Conservation (phyloP, 2,888 invertebrate species). For the Campoletis raptor region DNA sequence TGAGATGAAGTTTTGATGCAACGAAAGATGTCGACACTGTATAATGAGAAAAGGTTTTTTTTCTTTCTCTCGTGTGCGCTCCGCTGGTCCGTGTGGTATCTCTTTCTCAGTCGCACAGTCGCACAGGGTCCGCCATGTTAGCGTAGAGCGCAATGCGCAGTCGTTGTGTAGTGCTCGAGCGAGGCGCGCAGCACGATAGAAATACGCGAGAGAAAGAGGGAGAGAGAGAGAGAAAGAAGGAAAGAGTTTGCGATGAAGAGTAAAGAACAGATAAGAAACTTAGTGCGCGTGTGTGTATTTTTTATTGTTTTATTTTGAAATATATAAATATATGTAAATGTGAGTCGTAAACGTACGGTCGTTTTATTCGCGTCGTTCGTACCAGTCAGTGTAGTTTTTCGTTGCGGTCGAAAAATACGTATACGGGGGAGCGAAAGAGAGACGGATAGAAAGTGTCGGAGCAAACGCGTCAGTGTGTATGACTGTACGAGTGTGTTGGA, state of each 20-base stretch:
- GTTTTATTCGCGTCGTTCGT: slow-evolving; percentile 14
- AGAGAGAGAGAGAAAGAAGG: neutral
- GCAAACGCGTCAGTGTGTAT: slow-evolving; percentile 15
- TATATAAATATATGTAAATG: slow-evolving; percentile 23
- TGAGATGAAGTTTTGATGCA: neutral
- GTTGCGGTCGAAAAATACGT: slow-evolving; percentile 3
- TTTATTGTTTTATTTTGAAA: slow-evolving; percentile 18
- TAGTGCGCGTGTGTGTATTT: slow-evolving; percentile 46
- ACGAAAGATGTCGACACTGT: neutral
- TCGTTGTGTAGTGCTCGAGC: slow-evolving; percentile 35
- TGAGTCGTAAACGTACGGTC: slow-evolving; percentile 9
- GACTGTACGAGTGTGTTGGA: slow-evolving; percentile 3
- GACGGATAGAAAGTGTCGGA: slow-evolving; percentile 29
- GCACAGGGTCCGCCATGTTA: slow-evolving; percentile 17
- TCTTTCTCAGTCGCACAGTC: slow-evolving; percentile 13
- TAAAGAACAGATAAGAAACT: slow-evolving; percentile 52
- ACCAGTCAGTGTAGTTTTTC: slow-evolving; percentile 30
- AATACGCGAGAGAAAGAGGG: slow-evolving; percentile 28
- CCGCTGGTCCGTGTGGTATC: neutral
- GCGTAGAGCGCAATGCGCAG: slow-evolving; percentile 61
- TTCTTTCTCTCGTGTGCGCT: neutral
- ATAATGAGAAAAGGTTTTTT: neutral
- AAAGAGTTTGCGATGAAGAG: slow-evolving; percentile 49
- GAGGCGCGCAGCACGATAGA: slow-evolving; percentile 42
- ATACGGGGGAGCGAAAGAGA: slow-evolving; percentile 2